These are phyloP conservation scores for Trichonephila clavata DNA, from an alignment of 1,140 invertebrate species.

Conservation along the genomic window DNA sequence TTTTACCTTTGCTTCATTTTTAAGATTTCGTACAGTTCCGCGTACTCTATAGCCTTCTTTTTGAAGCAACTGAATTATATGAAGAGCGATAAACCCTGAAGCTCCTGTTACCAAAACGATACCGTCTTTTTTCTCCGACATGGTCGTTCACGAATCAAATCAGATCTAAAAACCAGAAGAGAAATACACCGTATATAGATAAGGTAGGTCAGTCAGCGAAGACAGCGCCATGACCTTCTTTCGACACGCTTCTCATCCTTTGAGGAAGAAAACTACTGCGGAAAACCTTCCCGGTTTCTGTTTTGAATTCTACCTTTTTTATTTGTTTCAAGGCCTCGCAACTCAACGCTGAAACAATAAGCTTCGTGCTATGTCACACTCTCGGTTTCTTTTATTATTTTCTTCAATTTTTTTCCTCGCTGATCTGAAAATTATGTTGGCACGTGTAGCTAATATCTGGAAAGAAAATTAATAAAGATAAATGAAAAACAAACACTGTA, in stretches of 20 bases:
- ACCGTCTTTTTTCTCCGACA: slow-evolving; percentile 49
- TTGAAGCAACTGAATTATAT: slow-evolving; percentile 83
- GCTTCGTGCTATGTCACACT: not conserved
- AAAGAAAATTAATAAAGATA: not conserved
- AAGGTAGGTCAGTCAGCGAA: slow-evolving; percentile 60
- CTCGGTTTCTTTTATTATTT: not conserved
- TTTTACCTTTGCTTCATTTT: slow-evolving; percentile 81
- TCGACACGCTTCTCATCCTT: slow-evolving; percentile 51
- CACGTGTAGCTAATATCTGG: not conserved
- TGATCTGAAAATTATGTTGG: not conserved
- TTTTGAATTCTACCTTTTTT: not conserved
- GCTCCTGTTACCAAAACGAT: slow-evolving; percentile 84
- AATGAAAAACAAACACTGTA: not conserved
- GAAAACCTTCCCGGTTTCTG: slow-evolving; percentile 10
- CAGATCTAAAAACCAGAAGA: slow-evolving; percentile 39
- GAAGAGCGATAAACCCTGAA: slow-evolving; percentile 83
- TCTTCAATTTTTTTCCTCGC: not conserved
- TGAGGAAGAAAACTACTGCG: slow-evolving; percentile 9
- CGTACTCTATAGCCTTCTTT: slow-evolving; percentile 82
- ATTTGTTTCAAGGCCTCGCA: slow-evolving; percentile 15
- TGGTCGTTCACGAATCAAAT: slow-evolving; percentile 67
- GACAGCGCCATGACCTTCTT: slow-evolving; percentile 72
- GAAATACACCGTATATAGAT: slow-evolving; percentile 27
- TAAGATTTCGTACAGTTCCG: slow-evolving; percentile 83
- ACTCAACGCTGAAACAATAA: not conserved